These are phyloP conservation scores for Dicycla oo DNA, from an alignment of 2,888 invertebrate genomes.

Conservation along the genomic window DNA sequence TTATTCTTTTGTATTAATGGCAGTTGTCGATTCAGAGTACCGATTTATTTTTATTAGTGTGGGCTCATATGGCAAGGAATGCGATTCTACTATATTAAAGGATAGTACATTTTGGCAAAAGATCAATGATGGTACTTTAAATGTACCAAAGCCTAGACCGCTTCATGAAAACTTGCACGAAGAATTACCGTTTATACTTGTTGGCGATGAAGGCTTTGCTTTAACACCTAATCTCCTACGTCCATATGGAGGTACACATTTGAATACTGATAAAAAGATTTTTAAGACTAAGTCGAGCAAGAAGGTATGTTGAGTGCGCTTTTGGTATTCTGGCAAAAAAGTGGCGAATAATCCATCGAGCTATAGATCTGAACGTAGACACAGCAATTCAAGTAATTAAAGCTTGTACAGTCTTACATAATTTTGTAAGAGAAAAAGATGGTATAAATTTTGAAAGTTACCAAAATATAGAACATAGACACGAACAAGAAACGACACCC, in stretches of 20 bases:
- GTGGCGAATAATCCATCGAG: slow-evolving; percentile 34
- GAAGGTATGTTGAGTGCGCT: slow-evolving; percentile 68
- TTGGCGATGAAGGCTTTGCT: slow-evolving; percentile 60
- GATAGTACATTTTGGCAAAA: slow-evolving; percentile 60
- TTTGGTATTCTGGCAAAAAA: slow-evolving; percentile 45
- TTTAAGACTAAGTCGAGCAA: slow-evolving; percentile 70
- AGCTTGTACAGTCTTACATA: slow-evolving; percentile 32
- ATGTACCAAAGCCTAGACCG: slow-evolving; percentile 56
- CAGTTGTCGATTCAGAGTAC: slow-evolving; percentile 60
- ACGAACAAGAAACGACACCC: slow-evolving; percentile 65
- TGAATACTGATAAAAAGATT: slow-evolving; percentile 58
- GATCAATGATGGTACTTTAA: slow-evolving; percentile 56
- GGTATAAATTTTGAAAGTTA: slow-evolving; percentile 60
- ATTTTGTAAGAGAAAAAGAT: slow-evolving; percentile 59
- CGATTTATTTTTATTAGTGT: slow-evolving; percentile 57
- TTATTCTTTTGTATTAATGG: slow-evolving; percentile 55
- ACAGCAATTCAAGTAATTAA: slow-evolving; percentile 31
- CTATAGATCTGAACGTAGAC: slow-evolving; percentile 43
- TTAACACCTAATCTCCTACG: slow-evolving; percentile 59
- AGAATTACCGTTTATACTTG: slow-evolving; percentile 54
- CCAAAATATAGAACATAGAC: slow-evolving; percentile 60
- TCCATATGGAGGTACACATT: slow-evolving; percentile 52
- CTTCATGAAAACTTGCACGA: slow-evolving; percentile 53
- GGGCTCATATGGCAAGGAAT: slow-evolving; percentile 57
- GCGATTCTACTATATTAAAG: slow-evolving; percentile 61